phyloP scores from a whole-genome alignment of 2,888 invertebrate genomes.

The Drosophila parthenogenetica region DNA sequence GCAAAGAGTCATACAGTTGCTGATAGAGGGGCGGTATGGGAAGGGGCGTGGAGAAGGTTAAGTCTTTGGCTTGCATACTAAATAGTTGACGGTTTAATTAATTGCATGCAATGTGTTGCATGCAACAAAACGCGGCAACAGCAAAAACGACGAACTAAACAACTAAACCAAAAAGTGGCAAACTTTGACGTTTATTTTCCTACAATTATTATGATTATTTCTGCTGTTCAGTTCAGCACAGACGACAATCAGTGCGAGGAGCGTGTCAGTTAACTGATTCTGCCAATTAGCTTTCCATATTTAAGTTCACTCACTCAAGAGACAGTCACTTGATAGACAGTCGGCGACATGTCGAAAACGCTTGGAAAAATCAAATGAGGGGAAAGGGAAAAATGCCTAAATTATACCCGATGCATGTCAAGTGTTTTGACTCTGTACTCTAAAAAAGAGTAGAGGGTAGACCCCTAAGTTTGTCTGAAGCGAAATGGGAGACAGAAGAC shows the following conservation, averaged over 20 bases:
- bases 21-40: not conserved
- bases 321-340: not conserved
- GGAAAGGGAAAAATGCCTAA: not conserved
- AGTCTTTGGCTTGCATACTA: conserved; percentile 17
- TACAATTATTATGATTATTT: conserved; percentile 29
- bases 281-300: conserved; percentile 71
- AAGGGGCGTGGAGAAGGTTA: not conserved
- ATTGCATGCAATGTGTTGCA: conserved; percentile 42
- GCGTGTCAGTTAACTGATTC: conserved; percentile 55
- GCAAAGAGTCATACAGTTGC: not conserved
- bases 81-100: conserved; percentile 35
- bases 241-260: conserved; percentile 8
- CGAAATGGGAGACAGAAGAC: too few species aligned
- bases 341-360: not conserved
- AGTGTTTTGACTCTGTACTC: too few species aligned
- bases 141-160: not conserved
- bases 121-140: conserved; percentile 22
- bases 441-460: too few species aligned
- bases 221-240: conserved; percentile 3
- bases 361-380: not conserved
- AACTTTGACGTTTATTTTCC: conserved; percentile 37
- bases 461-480: too few species aligned
- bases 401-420: not conserved
- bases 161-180: conserved; percentile 10
- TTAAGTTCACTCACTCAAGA: conserved; percentile 83